Conservation (phyloP, 2,797 vertebrate species). For the Passerculus sandwichensis region DNA sequence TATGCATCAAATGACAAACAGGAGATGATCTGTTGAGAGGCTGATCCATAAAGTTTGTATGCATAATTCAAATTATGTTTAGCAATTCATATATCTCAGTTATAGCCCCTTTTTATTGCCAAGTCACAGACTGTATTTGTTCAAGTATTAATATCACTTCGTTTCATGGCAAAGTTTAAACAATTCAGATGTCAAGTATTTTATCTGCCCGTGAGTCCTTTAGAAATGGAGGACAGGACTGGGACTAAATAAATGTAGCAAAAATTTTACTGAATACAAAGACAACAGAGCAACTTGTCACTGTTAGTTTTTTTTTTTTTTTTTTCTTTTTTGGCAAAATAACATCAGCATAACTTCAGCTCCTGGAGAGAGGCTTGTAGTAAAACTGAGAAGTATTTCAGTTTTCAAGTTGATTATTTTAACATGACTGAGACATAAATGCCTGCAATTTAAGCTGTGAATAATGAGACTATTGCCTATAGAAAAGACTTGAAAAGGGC, state of each 20-base stretch:
- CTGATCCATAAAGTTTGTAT: slow-evolving; percentile 64
- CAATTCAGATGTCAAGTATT: not conserved
- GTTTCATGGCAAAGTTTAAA: slow-evolving; percentile 33
- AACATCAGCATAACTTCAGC: not conserved
- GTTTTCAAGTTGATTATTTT: not conserved
- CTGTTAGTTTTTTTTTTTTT: not conserved
- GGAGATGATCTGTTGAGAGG: slow-evolving; percentile 62
- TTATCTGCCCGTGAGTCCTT: not conserved
- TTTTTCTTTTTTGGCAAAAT: not conserved
- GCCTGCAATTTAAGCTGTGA: not conserved
- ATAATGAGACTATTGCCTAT: not conserved
- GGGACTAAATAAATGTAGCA: not conserved
- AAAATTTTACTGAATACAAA: not conserved
- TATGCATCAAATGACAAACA: slow-evolving; percentile 60
- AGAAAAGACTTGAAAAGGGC: not conserved
- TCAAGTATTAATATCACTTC: slow-evolving; percentile 32
- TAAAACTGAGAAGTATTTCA: not conserved
- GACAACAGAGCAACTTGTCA: not conserved
- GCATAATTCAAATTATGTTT: slow-evolving; percentile 63
- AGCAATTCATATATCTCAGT: slow-evolving; percentile 38
- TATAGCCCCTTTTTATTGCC: slow-evolving; percentile 41
- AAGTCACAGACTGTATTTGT: slow-evolving; percentile 48
- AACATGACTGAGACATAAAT: not conserved
- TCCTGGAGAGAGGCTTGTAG: not conserved
- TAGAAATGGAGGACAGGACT: not conserved